Conservation (phyloP, 2,797 vertebrate species). For the Xerus rutilus region DNA sequence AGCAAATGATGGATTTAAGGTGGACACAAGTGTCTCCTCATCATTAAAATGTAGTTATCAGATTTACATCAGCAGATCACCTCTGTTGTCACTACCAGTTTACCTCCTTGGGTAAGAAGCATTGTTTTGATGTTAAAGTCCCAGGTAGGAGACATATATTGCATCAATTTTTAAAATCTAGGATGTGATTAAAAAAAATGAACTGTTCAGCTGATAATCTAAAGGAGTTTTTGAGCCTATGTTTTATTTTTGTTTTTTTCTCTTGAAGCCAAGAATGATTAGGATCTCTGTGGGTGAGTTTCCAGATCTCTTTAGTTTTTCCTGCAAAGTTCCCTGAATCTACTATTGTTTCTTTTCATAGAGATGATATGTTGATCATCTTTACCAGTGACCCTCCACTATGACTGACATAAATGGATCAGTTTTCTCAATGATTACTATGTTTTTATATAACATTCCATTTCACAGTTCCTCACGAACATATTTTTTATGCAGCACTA, state of each 20-base stretch:
- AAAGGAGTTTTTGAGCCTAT: background rate
- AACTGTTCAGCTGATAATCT: background rate
- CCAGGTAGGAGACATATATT: background rate
- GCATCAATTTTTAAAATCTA: background rate
- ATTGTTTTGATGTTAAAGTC: background rate
- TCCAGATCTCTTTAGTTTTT: background rate
- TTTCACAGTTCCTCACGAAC: background rate
- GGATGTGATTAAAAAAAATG: conserved; percentile 5
- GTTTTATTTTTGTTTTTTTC: conserved; percentile 2
- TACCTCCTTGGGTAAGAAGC: background rate
- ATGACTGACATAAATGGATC: background rate
- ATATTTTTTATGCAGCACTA: conserved; percentile 7
- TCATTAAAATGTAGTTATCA: background rate
- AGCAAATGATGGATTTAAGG: conserved; percentile 6
- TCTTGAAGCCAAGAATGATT: background rate
- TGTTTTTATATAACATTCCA: background rate
- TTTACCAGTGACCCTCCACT: background rate
- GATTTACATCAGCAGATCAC: background rate
- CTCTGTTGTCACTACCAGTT: background rate
- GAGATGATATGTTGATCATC: background rate
- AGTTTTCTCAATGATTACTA: background rate
- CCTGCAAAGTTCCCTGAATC: background rate
- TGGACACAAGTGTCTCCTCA: background rate
- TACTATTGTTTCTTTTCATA: conserved; percentile 38
- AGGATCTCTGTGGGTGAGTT: background rate